These are phyloP conservation scores for Ramphastos sulfuratus DNA, from an alignment of 2,113 vertebrate species.

Conservation along the genomic window DNA sequence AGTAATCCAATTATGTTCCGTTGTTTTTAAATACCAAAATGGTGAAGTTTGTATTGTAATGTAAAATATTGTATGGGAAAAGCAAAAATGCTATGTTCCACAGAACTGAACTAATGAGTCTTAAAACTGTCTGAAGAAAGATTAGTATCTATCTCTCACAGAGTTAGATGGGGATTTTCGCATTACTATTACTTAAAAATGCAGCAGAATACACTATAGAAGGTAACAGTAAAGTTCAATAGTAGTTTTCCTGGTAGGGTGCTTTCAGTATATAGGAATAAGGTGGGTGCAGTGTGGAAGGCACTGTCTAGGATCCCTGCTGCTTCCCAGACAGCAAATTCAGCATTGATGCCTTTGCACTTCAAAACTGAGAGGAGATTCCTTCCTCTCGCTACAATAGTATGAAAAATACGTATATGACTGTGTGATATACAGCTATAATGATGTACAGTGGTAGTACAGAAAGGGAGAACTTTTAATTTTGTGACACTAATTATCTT, in stretches of 20 bases:
- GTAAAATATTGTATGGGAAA: not conserved
- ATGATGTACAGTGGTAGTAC: not conserved
- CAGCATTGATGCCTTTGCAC: not conserved
- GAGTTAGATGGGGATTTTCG: not conserved
- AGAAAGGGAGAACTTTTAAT: not conserved
- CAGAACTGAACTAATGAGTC: not conserved
- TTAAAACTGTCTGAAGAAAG: not conserved
- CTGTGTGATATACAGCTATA: not conserved
- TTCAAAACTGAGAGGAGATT: not conserved
- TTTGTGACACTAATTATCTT: not conserved
- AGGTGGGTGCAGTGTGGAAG: not conserved
- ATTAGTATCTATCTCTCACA: not conserved
- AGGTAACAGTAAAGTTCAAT: not conserved
- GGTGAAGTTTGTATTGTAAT: not conserved
- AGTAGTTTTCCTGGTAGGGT: not conserved
- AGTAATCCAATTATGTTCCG: slow-evolving; percentile 8
- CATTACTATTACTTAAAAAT: not conserved
- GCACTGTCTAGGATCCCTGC: not conserved
- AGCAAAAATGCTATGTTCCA: not conserved
- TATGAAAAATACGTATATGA: not conserved
- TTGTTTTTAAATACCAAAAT: slow-evolving; percentile 48
- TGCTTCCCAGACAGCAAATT: not conserved
- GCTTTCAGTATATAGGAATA: not conserved
- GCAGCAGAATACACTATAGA: not conserved
- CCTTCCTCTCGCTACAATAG: not conserved